Evolutionary conservation across 2,113 vertebrate species (phyloP).

Genomic region (Lates calcarifer): DNA sequence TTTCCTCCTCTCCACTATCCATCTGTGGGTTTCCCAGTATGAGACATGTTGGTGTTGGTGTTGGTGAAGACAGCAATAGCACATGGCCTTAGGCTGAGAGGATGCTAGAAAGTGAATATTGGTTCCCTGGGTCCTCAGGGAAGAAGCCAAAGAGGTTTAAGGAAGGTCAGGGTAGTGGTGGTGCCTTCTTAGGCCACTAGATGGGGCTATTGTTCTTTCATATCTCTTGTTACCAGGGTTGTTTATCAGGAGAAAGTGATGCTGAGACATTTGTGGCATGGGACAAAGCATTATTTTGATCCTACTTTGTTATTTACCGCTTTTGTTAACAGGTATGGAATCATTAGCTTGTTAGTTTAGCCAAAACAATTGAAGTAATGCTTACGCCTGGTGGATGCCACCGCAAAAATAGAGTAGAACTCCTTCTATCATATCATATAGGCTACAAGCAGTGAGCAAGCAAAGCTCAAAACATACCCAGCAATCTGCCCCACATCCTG

Average conservation of each 20-base stretch:
- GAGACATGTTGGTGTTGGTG: background rate
- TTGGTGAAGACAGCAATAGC: background rate
- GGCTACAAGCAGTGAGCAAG: background rate
- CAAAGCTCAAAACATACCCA: background rate
- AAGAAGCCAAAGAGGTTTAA: background rate
- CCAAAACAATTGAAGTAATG: background rate
- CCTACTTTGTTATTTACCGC: background rate
- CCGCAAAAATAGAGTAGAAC: background rate
- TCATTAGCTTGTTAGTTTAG: background rate
- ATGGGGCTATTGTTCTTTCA: slow-evolving; percentile 72
- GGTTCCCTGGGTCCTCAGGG: background rate
- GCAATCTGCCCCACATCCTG: too few species aligned
- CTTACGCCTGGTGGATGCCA: background rate
- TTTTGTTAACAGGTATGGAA: background rate
- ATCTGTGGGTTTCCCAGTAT: background rate
- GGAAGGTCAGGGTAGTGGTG: background rate
- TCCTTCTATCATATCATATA: background rate
- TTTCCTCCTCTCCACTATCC: background rate
- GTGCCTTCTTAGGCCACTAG: slow-evolving; percentile 61
- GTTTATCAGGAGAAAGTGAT: background rate
- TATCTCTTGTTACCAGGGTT: background rate
- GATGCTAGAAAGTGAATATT: background rate
- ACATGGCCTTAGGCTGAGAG: background rate
- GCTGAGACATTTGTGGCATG: background rate
- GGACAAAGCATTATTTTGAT: background rate